These are phyloP conservation scores for Rhodinocichla rosea DNA, from an alignment of 2,113 vertebrate species.

Conservation along the genomic window DNA sequence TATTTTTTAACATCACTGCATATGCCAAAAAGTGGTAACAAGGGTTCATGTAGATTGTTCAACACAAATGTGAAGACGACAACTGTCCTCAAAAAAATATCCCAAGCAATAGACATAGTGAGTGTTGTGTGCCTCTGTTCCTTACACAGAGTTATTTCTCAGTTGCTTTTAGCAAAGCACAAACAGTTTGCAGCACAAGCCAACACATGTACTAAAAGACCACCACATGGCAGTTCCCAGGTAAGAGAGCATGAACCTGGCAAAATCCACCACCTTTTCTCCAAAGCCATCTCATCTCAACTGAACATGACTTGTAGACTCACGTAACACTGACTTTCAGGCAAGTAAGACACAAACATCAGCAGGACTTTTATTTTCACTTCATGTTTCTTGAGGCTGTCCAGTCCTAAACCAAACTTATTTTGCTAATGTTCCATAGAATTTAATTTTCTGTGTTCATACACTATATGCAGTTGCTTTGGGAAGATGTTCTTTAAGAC, in stretches of 20 bases:
- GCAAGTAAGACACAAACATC: background rate
- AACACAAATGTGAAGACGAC: background rate
- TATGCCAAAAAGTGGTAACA: background rate
- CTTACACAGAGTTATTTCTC: background rate
- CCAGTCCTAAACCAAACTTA: background rate
- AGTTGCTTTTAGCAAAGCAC: background rate
- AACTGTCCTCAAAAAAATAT: background rate
- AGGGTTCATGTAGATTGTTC: background rate
- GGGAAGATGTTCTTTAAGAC: background rate
- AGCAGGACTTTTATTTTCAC: background rate
- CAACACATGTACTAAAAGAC: fast-evolving
- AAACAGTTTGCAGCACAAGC: background rate
- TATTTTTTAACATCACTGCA: background rate
- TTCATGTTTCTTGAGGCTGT: background rate
- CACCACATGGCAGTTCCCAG: background rate
- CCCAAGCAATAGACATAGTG: background rate
- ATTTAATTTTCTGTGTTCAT: background rate
- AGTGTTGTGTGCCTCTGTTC: background rate
- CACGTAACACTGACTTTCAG: background rate
- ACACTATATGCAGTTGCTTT: background rate
- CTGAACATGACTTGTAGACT: background rate
- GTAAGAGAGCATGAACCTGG: fast-evolving
- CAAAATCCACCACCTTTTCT: background rate
- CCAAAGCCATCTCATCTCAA: background rate
- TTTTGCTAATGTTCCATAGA: background rate